Evolutionary conservation across 1,140 invertebrate species (phyloP), one percentile per base, ranked within the genome.

Genomic region (Plodia interpunctella): DNA sequence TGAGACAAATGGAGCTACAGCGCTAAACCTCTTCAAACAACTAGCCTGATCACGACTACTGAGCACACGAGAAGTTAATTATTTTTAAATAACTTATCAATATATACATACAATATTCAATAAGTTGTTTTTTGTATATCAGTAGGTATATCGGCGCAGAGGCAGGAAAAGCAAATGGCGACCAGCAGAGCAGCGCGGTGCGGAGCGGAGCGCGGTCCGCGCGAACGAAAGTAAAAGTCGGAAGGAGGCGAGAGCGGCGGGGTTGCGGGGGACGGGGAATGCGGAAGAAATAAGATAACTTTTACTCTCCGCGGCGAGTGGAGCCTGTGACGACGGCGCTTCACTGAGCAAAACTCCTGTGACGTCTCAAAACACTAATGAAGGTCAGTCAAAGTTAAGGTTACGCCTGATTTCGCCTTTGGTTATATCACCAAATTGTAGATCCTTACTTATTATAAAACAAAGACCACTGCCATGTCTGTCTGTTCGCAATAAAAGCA

Each of bases 161-260:
- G 13, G 10, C 13, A 44, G 38, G 11, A n/a, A 67, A 38, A 38
- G 55, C 57, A 60, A 62, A 38, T 50, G 49, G 52, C 49, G 13
- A 59, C 52, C 32, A 61, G 57, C 21, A 25, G 44, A 55, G 60
- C 21, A 25, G 44, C 50, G 60, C 32, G 62, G 53, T 18, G 54
- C 57, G 38, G 30, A 17, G 49, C 54, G 21, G 30, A 9, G 20
- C 54, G 44, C 38, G 49, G 55, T 58, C 55, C 52, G 68, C 69
- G 71, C 73, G 65, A 63, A 44, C 63, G 65, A 79, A 85, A 87
- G 83, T 85, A 85, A 87, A 83, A 84, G 83, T 83, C 76, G 80
- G 75, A 73, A 79, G 74, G 71, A 17, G 44, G 59, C 49, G 53
- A 57, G 58, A 64, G 44, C 38, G 10, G 49, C 35, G 55, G 64